Percentiles rank a stretch among this genome's conserved stretches.
phyloP scores from a whole-genome alignment of 2,888 invertebrate species.

The Dryadula phaetusa region DNA sequence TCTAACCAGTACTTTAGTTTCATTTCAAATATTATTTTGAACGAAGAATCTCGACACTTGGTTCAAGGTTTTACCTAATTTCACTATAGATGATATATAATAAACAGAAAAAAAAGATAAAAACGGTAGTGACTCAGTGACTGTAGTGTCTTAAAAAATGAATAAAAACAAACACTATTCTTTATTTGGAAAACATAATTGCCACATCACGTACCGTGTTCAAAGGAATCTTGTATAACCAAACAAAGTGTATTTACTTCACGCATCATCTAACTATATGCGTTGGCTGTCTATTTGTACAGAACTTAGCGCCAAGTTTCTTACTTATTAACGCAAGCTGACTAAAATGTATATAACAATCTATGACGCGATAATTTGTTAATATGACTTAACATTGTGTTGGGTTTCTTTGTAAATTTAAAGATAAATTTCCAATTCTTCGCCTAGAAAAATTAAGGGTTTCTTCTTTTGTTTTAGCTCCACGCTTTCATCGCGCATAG shows the following conservation, averaged over 20 bases:
- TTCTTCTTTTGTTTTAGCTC: too few species aligned
- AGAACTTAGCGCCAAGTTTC: slow-evolving; percentile 69
- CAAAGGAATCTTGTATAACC: slow-evolving; percentile 19
- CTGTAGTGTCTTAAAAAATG: background rate
- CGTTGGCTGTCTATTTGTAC: slow-evolving; percentile 56
- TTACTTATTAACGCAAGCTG: slow-evolving; percentile 62
- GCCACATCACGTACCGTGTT: background rate
- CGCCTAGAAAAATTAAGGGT: too few species aligned
- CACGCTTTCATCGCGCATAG: too few species aligned
- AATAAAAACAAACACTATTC: background rate
- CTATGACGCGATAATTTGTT: slow-evolving; percentile 66
- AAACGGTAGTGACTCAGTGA: background rate
- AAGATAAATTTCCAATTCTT: too few species aligned
- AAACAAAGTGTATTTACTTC: slow-evolving; percentile 7
- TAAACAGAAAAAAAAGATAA: too few species aligned
- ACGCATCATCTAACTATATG: slow-evolving; percentile 34
- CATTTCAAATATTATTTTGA: too few species aligned
- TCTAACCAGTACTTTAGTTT: too few species aligned
- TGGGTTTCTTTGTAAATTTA: slow-evolving; percentile 52
- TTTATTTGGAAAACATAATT: slow-evolving; percentile 7
- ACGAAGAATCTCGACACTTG: too few species aligned
- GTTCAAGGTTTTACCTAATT: too few species aligned
- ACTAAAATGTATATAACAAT: slow-evolving; percentile 70
- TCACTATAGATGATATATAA: too few species aligned
- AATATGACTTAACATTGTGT: slow-evolving; percentile 61